phyloP scores from a whole-genome alignment of 2,113 vertebrate genomes.

The Nyctibius bracteatus region DNA sequence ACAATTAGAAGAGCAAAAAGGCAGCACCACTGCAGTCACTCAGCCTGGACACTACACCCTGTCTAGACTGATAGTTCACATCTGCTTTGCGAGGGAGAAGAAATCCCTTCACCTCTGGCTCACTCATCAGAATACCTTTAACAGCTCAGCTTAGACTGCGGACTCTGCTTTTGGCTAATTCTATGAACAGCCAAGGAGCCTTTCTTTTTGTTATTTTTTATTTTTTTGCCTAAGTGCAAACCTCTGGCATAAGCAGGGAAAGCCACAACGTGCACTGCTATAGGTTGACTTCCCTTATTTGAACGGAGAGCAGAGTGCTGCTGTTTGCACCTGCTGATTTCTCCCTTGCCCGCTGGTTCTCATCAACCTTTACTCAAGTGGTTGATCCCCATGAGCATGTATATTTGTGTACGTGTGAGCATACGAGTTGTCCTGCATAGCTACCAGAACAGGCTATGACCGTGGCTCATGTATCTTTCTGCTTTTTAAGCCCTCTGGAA shows the following conservation, averaged over 20 bases:
- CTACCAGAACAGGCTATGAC: rapidly evolving
- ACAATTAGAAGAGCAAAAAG: neutral
- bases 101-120: neutral
- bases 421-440: rapidly evolving
- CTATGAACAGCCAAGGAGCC: rapidly evolving
- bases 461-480: rapidly evolving
- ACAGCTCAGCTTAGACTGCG: neutral
- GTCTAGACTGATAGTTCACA: rapidly evolving
- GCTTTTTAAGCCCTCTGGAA: neutral
- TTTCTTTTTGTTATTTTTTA: neutral
- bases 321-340: neutral
- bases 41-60: neutral
- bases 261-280: rapidly evolving
- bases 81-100: neutral
- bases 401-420: rapidly evolving
- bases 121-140: neutral
- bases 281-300: neutral
- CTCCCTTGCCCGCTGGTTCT: neutral
- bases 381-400: rapidly evolving
- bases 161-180: neutral
- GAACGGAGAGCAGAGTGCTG: rapidly evolving
- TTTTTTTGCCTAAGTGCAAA: neutral
- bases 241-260: neutral
- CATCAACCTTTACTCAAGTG: rapidly evolving
- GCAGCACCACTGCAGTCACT: neutral